Base-by-base conservation (phyloP, 23 tunicate genomes). In the Corella eumyota region DNA sequence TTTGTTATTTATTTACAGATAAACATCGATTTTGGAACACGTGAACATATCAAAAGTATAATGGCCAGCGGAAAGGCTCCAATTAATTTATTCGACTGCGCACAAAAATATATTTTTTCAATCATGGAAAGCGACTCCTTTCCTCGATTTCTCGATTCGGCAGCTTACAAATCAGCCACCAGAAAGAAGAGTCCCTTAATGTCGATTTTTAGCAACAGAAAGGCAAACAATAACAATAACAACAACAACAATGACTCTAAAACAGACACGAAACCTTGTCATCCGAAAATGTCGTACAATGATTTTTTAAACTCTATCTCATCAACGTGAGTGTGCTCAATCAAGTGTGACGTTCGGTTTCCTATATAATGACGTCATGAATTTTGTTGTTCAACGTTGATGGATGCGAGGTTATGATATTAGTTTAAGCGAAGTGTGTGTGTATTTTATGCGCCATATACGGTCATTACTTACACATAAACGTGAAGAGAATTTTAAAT, bases 61-160 rank as follows among this genome's bases (percentile, higher is more conserved):
- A 9, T 84, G 40, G 60, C 64, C 23, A 25, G 78, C 30, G 83
- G 54, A 54, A 67, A 60, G 24, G 19, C 61, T 9, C 52, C 77
- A 0, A 21, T 24, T 26, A 74, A 84, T 40, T 22, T 75, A 17
- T 84, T 84, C 54, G 72, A 62, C 36, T 34, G 58, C 49, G 94
- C 94, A 4, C 81, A 84, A 64, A 32, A 72, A 45, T 75, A 84
- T 32, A 65, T 84, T 35, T 84, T 75, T 50, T 0, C 60, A 62
- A 75, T 84, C 61, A 75, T 84, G 78, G 94, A 84, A 64, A 84
- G 75, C 68, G 94, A 84, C 64, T 84, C 94, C 25, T 84, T 60
- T 62, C 77, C 82, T n/a, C 76, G 94, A 4, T 84, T 84, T 56
- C 20, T 75, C 1, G 60, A 48, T 3, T 84, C 94, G 2, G 35